Evolutionary conservation across 2,888 invertebrate species (phyloP), one percentile per base, ranked within the genome.

Genomic region (Idaea biselata): DNA sequence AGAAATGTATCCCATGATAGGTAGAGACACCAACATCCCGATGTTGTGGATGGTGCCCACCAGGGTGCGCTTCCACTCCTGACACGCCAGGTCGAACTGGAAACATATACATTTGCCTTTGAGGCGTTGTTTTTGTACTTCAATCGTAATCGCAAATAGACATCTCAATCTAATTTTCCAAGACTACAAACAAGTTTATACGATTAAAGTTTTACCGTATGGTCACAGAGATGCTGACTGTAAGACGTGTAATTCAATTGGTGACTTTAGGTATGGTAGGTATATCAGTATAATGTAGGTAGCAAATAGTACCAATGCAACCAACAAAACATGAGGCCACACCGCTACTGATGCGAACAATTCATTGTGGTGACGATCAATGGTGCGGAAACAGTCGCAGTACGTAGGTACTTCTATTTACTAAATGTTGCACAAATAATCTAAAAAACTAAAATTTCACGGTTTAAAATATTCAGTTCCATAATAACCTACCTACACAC

Each of bases 1-100:
- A 0, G 96, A 96, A 57, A 96, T 87, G 68, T 94, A 93, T 63
- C 96, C 96, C 3, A 95, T 89, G 60, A 96, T 91, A 2, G 95
- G 95, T 73, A 96, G 90, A 1, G 96, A 95, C 60, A 96, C 90
- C 77, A 96, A 93, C 87, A 95, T 95, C 59, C 96, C 96, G 67
- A 95, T 82, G 82, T 95, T 96, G 83, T 96, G 95, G 18, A 96
- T 86, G 25, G 96, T 96, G 25, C 96, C 96, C 63, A 96, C 95
- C 76, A 96, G 81, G 0, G 96, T 94, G 63, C 96, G 88, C 86
- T 95, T 96, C 96, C 96, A 96, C 93, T 91, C 93, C 65, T 94
- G 93, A 54, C 93, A 93, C 8, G 91, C 90, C 69, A 93, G 76
- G 69, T 87, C 82, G 72, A 92, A 90, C 93, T 93, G 85, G 0